Evolutionary conservation across 2,888 invertebrate species (phyloP).

Genomic region (Apodemia duryi): DNA sequence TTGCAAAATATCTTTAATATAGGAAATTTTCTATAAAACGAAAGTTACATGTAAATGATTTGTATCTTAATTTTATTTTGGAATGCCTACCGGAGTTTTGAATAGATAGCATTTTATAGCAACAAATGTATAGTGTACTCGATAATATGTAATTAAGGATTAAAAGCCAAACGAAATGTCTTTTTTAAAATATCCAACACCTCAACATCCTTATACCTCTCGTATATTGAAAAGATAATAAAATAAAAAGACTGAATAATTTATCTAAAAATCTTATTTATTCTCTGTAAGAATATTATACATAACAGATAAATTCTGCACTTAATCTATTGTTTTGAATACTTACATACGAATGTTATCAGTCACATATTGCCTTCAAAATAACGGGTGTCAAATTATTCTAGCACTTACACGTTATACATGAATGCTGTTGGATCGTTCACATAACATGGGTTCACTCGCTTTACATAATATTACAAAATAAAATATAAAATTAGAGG

Average conservation of each 20-base stretch:
- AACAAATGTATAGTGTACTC: slow-evolving; percentile 79
- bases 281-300: slow-evolving; percentile 48
- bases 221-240: slow-evolving; percentile 3
- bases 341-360: slow-evolving; percentile 37
- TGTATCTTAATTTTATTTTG: slow-evolving; percentile 71
- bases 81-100: slow-evolving; percentile 76
- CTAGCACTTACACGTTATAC: slow-evolving; percentile 21
- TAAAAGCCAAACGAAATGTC: slow-evolving; percentile 72
- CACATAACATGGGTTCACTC: slow-evolving; percentile 8
- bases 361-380: slow-evolving; percentile 36
- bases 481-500: slow-evolving; percentile 25
- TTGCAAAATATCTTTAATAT: slow-evolving; percentile 73
- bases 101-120: slow-evolving; percentile 80
- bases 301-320: slow-evolving; percentile 48
- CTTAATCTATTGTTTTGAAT: slow-evolving; percentile 37
- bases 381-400: slow-evolving; percentile 25
- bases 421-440: slow-evolving; percentile 20
- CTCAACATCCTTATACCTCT: slow-evolving; percentile 21
- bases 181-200: slow-evolving; percentile 20
- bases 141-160: slow-evolving; percentile 78
- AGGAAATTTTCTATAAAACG: slow-evolving; percentile 77
- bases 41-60: slow-evolving; percentile 66
- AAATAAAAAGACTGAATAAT: slow-evolving; percentile 14
- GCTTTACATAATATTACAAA: slow-evolving; percentile 24
- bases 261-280: slow-evolving; percentile 47